phyloP scores from a whole-genome alignment of 2,888 invertebrate genomes.

The Crocallis elinguaria region DNA sequence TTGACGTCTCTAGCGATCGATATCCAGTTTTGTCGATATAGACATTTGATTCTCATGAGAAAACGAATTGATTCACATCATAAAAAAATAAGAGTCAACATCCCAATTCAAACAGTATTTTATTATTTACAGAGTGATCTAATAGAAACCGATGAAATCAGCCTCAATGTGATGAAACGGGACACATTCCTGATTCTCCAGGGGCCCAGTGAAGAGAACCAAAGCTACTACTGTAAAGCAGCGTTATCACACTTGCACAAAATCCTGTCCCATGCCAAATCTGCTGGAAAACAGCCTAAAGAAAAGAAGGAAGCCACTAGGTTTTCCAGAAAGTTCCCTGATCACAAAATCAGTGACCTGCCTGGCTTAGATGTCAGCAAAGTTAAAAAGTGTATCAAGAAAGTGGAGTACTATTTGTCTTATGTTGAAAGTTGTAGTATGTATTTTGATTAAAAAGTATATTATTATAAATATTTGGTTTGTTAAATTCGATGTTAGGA shows the following conservation, averaged over 20 bases:
- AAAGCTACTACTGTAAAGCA: constrained; percentile 85
- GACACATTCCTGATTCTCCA: constrained; percentile 86
- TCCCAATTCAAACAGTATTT: no score
- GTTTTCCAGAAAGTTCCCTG: constrained; percentile 85
- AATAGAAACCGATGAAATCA: constrained; percentile 83
- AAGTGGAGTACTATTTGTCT: constrained; percentile 89
- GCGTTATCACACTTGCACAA: constrained; percentile 88
- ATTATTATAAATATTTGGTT: not conserved
- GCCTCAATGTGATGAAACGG: constrained; percentile 82
- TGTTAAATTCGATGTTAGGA: no score
- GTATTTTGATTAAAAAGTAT: constrained; percentile 50
- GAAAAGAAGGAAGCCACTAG: constrained; percentile 40
- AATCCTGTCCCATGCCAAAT: constrained; percentile 80
- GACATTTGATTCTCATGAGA: no score
- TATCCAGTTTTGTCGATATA: no score
- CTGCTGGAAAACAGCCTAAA: constrained; percentile 13
- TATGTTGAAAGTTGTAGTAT: constrained; percentile 81
- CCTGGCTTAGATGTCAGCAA: constrained; percentile 80
- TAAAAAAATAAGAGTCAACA: no score
- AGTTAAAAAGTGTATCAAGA: constrained; percentile 85
- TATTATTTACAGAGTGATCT: constrained; percentile 79
- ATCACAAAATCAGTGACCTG: constrained; percentile 75
- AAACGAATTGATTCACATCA: no score
- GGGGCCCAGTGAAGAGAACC: constrained; percentile 83
- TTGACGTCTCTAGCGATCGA: no score